Evolutionary conservation across 2,888 invertebrate genomes (phyloP).

Genomic region (Colostygia pectinataria): DNA sequence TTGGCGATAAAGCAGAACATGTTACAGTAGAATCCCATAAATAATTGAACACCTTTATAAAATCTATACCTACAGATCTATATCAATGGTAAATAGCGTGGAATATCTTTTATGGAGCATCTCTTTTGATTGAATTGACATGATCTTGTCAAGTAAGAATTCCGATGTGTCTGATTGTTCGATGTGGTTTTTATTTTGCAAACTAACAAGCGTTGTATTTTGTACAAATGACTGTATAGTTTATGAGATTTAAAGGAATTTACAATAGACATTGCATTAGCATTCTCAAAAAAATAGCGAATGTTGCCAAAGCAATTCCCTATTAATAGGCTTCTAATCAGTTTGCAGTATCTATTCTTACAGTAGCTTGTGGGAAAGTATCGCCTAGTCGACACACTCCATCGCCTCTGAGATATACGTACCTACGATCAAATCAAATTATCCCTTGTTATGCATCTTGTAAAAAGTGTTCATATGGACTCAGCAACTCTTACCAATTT

Average conservation of each 20-base stretch:
- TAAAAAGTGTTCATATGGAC: slow-evolving; percentile 51
- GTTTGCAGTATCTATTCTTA: slow-evolving; percentile 20
- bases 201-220: background rate
- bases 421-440: slow-evolving; percentile 37
- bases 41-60: slow-evolving; percentile 20
- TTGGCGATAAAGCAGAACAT: slow-evolving; percentile 30
- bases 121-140: slow-evolving; percentile 15
- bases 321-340: slow-evolving; percentile 25
- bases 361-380: slow-evolving; percentile 45
- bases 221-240: background rate
- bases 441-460: slow-evolving; percentile 46
- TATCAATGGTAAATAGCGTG: slow-evolving; percentile 16
- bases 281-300: slow-evolving; percentile 21
- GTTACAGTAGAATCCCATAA: slow-evolving; percentile 20
- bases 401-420: slow-evolving; percentile 36
- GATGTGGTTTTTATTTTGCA: slow-evolving; percentile 1
- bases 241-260: background rate
- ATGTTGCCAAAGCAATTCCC: slow-evolving; percentile 24
- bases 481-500: slow-evolving; percentile 62
- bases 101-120: slow-evolving; percentile 7
- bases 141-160: slow-evolving; percentile 12
- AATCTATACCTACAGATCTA: slow-evolving; percentile 18
- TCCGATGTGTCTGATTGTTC: background rate
- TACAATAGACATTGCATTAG: background rate
- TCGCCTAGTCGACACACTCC: slow-evolving; percentile 42